Percentiles rank a stretch among this genome's conserved stretches.
Conservation (phyloP, 1,140 invertebrate genomes). For the Pogonus chalceus region DNA sequence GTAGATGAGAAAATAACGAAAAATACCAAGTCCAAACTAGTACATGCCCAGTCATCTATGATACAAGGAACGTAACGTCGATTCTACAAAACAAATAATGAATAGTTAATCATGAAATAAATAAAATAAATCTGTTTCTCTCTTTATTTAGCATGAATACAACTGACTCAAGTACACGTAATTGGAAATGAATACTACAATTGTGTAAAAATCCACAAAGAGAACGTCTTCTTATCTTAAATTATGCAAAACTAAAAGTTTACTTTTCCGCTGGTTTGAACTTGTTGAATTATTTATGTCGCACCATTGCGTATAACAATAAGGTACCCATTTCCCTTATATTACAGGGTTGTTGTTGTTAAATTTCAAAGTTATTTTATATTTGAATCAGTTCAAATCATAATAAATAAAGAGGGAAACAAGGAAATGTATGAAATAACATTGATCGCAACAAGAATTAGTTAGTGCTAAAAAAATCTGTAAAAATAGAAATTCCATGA, state of each 20-base stretch:
- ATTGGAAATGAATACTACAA: neutral
- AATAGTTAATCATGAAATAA: neutral
- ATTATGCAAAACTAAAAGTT: neutral
- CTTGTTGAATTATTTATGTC: neutral
- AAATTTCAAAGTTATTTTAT: neutral
- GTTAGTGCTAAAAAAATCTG: slow-evolving; percentile 9
- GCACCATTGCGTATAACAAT: too few relatives aligned
- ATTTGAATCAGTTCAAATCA: neutral
- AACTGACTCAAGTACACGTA: neutral
- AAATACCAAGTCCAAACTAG: slow-evolving; percentile 6
- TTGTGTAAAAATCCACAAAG: neutral
- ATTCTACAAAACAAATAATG: slow-evolving; percentile 1
- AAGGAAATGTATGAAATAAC: slow-evolving; percentile 8
- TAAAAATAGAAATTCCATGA: slow-evolving; percentile 12
- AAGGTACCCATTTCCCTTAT: too few relatives aligned
- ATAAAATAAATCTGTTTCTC: too few relatives aligned
- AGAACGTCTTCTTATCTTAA: neutral
- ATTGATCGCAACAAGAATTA: slow-evolving; percentile 11
- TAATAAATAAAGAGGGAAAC: slow-evolving; percentile 8
- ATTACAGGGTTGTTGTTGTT: neutral
- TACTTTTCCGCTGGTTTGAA: neutral
- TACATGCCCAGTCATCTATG: slow-evolving; percentile 3
- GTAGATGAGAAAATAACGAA: too few relatives aligned
- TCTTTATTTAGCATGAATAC: too few relatives aligned
- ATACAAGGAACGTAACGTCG: neutral